Conservation (phyloP, 2,113 vertebrate species). For the Brachyhypopomus occidentalis region DNA sequence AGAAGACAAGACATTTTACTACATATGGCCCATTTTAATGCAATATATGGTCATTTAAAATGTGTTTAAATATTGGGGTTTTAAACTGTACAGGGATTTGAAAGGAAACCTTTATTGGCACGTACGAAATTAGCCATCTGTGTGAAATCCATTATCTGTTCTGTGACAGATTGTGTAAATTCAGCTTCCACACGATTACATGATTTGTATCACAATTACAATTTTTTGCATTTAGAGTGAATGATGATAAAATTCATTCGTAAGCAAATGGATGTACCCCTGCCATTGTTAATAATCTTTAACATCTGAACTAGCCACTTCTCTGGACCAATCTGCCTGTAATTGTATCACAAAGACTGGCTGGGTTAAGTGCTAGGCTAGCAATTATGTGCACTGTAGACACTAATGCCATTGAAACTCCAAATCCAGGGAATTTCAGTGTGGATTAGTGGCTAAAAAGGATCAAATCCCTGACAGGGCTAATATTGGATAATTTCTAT, state of each 20-base stretch:
- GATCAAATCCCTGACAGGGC: conserved; percentile 67
- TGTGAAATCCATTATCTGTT: conserved; percentile 35
- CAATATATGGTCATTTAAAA: background rate
- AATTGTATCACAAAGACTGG: conserved; percentile 40
- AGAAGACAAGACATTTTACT: too few species aligned
- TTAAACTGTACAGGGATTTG: background rate
- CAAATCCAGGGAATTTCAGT: conserved; percentile 75
- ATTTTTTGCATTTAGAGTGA: background rate
- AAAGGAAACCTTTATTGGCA: conserved; percentile 11
- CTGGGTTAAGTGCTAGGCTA: conserved; percentile 45
- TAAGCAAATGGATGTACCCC: background rate
- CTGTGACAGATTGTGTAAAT: conserved; percentile 16
- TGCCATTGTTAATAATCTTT: conserved; percentile 29
- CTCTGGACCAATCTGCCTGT: conserved; percentile 21
- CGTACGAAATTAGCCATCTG: conserved; percentile 11
- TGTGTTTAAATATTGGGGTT: background rate
- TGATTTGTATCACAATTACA: conserved; percentile 17
- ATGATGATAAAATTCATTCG: background rate
- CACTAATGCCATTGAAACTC: conserved; percentile 68
- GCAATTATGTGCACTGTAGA: conserved; percentile 61
- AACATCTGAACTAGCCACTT: conserved; percentile 9
- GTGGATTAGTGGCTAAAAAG: conserved; percentile 66
- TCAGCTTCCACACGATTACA: background rate
- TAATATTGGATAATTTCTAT: conserved; percentile 68
- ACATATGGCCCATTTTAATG: background rate